These are phyloP conservation scores for Dynastes maya DNA, from an alignment of 2,888 invertebrate species.

Conservation along the genomic window DNA sequence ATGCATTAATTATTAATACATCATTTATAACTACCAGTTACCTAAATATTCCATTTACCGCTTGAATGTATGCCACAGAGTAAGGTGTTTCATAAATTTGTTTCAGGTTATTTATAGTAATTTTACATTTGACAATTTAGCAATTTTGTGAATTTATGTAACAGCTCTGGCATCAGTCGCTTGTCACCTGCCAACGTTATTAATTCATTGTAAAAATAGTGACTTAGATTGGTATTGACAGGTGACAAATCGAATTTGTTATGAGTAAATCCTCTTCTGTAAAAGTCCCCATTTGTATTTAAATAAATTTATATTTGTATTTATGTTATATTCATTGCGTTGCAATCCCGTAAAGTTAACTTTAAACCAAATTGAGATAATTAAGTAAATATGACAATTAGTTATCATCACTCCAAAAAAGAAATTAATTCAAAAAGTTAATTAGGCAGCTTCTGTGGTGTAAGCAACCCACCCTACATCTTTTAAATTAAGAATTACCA, in stretches of 20 bases:
- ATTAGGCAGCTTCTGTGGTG: too few species aligned
- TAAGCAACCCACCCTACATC: too few species aligned
- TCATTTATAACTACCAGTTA: constrained; percentile 17
- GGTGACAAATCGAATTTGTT: constrained; percentile 64
- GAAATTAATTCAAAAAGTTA: too few species aligned
- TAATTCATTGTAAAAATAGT: constrained; percentile 56
- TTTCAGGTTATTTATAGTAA: constrained; percentile 56
- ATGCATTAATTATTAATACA: constrained; percentile 19
- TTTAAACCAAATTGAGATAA: too few species aligned
- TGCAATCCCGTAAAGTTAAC: too few species aligned
- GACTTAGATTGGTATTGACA: constrained; percentile 60
- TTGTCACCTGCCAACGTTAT: constrained; percentile 61
- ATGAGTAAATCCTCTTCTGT: constrained; percentile 65
- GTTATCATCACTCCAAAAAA: too few species aligned
- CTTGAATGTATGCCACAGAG: constrained; percentile 32
- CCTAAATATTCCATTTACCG: constrained; percentile 40
- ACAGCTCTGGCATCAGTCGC: constrained; percentile 30
- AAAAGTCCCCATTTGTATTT: constrained; percentile 69
- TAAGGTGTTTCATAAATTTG: constrained; percentile 39
- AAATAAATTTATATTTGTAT: constrained; percentile 71
- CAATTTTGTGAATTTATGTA: constrained; percentile 50
- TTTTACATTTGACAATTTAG: constrained; percentile 47
- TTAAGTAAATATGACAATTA: too few species aligned
- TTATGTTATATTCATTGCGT: not conserved
- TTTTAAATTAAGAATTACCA: too few species aligned